These are phyloP conservation scores for Hermaeophaga mercurialis DNA, from an alignment of 2,888 invertebrate species.

Conservation along the genomic window DNA sequence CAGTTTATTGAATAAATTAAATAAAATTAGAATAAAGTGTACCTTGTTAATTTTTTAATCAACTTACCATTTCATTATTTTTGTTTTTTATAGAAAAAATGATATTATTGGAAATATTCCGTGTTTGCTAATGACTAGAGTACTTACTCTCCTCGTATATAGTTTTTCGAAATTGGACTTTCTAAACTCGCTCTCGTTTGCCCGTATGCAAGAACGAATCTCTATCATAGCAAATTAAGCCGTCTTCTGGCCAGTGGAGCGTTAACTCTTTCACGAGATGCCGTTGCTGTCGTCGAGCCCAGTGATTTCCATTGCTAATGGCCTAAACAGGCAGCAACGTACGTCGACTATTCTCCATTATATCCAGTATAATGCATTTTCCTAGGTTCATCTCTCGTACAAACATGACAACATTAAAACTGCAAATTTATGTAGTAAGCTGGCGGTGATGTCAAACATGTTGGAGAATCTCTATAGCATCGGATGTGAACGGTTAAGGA, in stretches of 20 bases:
- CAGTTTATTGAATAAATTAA: no score
- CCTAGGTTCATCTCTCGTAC: slow-evolving; percentile 34
- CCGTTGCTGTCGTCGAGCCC: slow-evolving; percentile 12
- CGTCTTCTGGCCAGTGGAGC: slow-evolving; percentile 13
- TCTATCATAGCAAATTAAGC: slow-evolving; percentile 2
- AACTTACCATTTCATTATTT: no score
- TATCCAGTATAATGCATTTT: slow-evolving; percentile 40
- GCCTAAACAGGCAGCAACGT: slow-evolving; percentile 30
- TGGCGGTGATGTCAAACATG: slow-evolving; percentile 30
- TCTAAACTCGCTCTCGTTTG: no score
- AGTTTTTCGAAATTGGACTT: no score
- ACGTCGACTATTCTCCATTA: slow-evolving; percentile 36
- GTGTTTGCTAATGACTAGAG: no score
- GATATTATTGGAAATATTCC: no score
- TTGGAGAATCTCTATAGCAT: background rate
- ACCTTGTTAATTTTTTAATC: no score
- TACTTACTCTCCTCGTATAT: no score
- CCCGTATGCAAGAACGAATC: no score
- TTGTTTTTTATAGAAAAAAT: no score
- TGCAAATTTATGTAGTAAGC: slow-evolving; percentile 38
- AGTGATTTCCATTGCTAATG: slow-evolving; percentile 42
- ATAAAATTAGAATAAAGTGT: no score
- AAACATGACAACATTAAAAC: slow-evolving; percentile 37
- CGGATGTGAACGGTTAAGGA: slow-evolving; percentile 5
- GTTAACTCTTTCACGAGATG: slow-evolving; percentile 19